A percentile compares a stretch with the other conserved stretches of the same genome.
Conservation (phyloP, 2,797 vertebrate genomes). For the Buceros bicornis region DNA sequence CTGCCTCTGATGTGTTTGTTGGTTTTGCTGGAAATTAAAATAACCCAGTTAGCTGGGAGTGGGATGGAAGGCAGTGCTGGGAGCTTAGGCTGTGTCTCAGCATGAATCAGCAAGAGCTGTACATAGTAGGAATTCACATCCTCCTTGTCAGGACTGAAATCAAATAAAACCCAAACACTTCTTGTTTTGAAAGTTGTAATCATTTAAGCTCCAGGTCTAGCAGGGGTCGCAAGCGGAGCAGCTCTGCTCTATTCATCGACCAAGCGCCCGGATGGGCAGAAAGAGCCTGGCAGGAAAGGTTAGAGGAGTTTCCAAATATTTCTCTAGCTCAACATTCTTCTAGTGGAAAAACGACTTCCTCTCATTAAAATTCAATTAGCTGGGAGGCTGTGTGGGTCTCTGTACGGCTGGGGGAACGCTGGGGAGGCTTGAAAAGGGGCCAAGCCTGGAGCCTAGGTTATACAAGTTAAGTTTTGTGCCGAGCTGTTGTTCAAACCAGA, state of each 20-base stretch:
- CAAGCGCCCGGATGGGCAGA: fast-evolving
- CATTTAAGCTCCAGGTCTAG: not conserved
- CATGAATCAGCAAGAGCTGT: not conserved
- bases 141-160: not conserved
- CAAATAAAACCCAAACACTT: not conserved
- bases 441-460: conserved; percentile 12
- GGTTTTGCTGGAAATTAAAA: not conserved
- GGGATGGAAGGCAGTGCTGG: fast-evolving
- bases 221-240: not conserved
- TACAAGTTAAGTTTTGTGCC: not conserved
- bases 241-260: not conserved
- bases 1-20: not conserved
- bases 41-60: not conserved
- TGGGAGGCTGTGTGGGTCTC: conserved; percentile 45
- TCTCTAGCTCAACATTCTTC: conserved; percentile 7
- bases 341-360: conserved; percentile 72
- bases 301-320: not conserved
- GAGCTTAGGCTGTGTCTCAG: not conserved
- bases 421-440: conserved; percentile 67
- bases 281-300: not conserved
- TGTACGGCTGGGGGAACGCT: not conserved
- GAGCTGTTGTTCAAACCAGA: not conserved
- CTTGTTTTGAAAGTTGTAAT: not conserved
- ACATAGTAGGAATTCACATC: not conserved
- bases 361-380: conserved; percentile 75